A percentile compares a stretch with the other conserved stretches of the same genome.
Evolutionary conservation across 2,113 vertebrate genomes (phyloP).

Genomic region (Machaerirhynchus nigripectus): DNA sequence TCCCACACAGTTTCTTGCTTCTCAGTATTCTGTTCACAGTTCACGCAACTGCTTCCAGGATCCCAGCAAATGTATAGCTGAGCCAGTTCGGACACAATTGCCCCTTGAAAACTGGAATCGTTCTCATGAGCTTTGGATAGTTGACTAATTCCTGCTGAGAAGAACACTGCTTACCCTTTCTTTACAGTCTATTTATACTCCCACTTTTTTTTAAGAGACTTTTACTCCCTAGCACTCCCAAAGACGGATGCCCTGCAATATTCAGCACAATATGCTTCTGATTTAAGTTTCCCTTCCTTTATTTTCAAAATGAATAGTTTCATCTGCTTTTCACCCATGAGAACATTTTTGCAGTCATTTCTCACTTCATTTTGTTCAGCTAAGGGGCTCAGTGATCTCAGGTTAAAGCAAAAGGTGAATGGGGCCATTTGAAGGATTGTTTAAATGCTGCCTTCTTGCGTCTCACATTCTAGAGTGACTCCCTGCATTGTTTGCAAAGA

Average conservation of each 20-base stretch:
- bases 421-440: neutral
- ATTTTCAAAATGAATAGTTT: constrained; percentile 15
- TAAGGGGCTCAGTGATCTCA: neutral
- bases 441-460: neutral
- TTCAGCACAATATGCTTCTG: constrained; percentile 1
- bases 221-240: neutral
- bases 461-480: neutral
- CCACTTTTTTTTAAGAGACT: neutral
- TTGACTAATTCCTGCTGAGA: constrained; percentile 44
- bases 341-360: neutral
- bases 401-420: neutral
- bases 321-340: neutral
- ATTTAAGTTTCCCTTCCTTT: neutral
- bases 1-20: neutral
- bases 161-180: constrained; percentile 1
- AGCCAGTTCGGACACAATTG: constrained; percentile 40
- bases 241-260: neutral
- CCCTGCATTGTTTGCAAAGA: neutral
- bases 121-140: constrained; percentile 42
- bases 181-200: constrained; percentile 17
- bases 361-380: neutral
- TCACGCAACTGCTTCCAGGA: constrained; percentile 31
- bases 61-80: constrained; percentile 41
- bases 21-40: constrained; percentile 47
- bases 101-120: neutral